These are phyloP conservation scores for Dione juno DNA, from an alignment of 2,888 invertebrate genomes.

Conservation along the genomic window DNA sequence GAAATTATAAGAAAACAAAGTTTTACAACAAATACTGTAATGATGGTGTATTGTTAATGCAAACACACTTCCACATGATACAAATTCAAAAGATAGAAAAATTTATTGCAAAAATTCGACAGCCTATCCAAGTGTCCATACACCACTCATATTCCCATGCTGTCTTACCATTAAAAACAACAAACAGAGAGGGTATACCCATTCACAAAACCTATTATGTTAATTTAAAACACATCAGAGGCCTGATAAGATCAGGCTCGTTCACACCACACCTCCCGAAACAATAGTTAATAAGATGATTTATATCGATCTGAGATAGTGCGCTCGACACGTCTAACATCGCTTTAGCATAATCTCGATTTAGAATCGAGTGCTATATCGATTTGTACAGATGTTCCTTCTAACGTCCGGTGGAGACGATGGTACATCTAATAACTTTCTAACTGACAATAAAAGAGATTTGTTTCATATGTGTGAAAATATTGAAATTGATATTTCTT, in stretches of 20 bases:
- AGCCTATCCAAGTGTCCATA: constrained; percentile 9
- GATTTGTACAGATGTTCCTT: constrained; percentile 72
- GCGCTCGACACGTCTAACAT: constrained; percentile 79
- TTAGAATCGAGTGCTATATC: constrained; percentile 76
- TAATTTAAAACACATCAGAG: constrained; percentile 83
- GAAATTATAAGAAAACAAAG: no score
- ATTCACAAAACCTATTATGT: constrained; percentile 84
- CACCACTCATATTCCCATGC: constrained; percentile 43
- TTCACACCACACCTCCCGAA: constrained; percentile 84
- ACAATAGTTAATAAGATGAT: constrained; percentile 84
- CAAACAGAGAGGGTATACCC: constrained; percentile 77
- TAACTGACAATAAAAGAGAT: constrained; percentile 13
- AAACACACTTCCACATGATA: neutral
- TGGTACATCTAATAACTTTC: constrained; percentile 37
- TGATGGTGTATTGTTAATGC: neutral
- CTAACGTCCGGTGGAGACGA: constrained; percentile 35
- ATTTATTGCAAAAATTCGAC: neutral
- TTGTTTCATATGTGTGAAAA: neutral
- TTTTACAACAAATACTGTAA: neutral
- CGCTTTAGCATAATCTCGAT: constrained; percentile 82
- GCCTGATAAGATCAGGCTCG: constrained; percentile 75
- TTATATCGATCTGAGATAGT: constrained; percentile 81
- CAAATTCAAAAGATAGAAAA: neutral
- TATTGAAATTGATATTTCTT: neutral
- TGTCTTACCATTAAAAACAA: constrained; percentile 60